Evolutionary conservation across 1,140 invertebrate genomes (phyloP), one percentile per base, ranked within the genome.

Genomic region (Parasteatoda tepidariorum): DNA sequence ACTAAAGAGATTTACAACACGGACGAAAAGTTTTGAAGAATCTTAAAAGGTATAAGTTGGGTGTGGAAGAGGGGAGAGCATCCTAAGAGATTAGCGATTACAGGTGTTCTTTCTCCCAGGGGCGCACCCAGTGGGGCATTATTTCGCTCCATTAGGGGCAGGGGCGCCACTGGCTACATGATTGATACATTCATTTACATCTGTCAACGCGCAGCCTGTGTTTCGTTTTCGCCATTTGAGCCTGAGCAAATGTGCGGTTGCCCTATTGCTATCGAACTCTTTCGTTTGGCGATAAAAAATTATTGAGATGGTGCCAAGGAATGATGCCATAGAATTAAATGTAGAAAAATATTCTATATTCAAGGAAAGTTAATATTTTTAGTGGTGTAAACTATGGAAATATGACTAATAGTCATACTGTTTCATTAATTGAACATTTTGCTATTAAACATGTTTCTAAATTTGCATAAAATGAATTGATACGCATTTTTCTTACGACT

Each of bases 121-220:
- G 76, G 64, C 76, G 76, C 76, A 73, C 41, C 76, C 41, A 68
- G 30, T 48, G 76, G 64, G 62, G 64, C 76, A 68, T 79, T 79
- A 79, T 79, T 79, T 79, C 76, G 76, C 76, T 68, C 76, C 76
- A 79, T 79, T 79, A 79, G 76, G 76, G 76, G 31, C 76, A n/a
- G 31, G 76, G 76, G 62, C 76, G 76, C 76, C 76, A 34, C 41
- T 34, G 64, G 76, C 66, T 79, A 34, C 64, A 79, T 79, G 76
- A 79, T 79, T 79, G 76, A 79, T 79, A 79, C 76, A 79, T 79
- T 79, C 76, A 79, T 79, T 79, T 79, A 79, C 76, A 79, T 79
- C 76, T 79, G 76, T 79, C 76, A 79, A 79, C 76, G 76, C 76
- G 61, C 34, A 18, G 74, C 74, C 62, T 79, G 76, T 57, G 62